These are phyloP conservation scores for Notoglanidium macrostoma DNA, from an alignment of 2,797 vertebrate species.

Conservation along the genomic window DNA sequence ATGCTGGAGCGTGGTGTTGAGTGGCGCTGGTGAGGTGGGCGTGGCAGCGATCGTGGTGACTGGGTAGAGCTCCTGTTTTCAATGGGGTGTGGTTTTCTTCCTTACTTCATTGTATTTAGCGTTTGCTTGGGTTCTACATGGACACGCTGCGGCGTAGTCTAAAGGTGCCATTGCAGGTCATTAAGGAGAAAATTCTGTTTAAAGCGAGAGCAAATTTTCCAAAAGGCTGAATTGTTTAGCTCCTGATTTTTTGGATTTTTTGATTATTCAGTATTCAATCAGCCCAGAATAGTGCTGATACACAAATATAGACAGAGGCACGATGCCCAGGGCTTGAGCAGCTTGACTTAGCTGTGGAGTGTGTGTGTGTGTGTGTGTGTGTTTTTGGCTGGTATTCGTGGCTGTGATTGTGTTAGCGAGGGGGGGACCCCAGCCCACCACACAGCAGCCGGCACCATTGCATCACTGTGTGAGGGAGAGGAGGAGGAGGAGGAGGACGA, in stretches of 20 bases:
- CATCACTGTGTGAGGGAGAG: constrained; percentile 38
- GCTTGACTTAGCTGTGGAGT: constrained; percentile 25
- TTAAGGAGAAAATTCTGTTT: not conserved
- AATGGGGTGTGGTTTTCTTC: constrained; percentile 32
- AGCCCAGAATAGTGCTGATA: constrained; percentile 30
- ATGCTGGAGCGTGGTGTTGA: not conserved
- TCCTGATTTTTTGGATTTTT: not conserved
- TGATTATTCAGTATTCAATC: constrained; percentile 23
- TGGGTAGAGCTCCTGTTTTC: constrained; percentile 26
- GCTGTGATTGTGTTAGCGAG: constrained; percentile 45
- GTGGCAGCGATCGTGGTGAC: not conserved
- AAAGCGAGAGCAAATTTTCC: not conserved
- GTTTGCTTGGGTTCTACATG: not conserved
- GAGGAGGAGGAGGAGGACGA: not conserved
- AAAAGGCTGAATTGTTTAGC: not conserved
- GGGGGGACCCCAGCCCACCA: constrained; percentile 49
- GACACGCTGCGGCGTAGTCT: not conserved
- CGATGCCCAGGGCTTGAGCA: constrained; percentile 32
- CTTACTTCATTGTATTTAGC: not conserved
- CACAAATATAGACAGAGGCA: constrained; percentile 37
- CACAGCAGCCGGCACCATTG: constrained; percentile 52
- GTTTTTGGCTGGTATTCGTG: constrained; percentile 42
- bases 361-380: not conserved
- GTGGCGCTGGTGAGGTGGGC: constrained; percentile 39
- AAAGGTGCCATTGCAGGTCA: not conserved